Base-by-base conservation (phyloP, 2,888 invertebrate species). In the Ligdia adustata region DNA sequence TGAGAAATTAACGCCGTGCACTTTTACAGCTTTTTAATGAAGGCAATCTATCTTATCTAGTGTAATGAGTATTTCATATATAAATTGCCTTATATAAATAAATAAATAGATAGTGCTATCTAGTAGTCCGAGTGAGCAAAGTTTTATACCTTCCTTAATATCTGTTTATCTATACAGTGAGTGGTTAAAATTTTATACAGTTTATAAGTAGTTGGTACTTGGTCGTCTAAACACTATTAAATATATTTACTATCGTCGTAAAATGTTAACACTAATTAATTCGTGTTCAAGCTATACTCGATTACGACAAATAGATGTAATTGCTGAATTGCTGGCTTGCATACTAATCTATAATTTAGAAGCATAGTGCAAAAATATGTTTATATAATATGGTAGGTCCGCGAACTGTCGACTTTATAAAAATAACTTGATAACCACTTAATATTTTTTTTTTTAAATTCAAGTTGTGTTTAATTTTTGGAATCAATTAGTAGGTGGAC, bases 261-360 rank as follows among this genome's bases (percentile, higher is more conserved):
- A 55, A 54, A 55, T 48, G 37, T 18, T 48, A 11, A 31, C 14
- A 46, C 45, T 40, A 52, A 52, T 51, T 32, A 22, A 46, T 43
- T 28, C 27, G 32, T 48, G 43, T 51, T 35, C 3, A 38, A 49
- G 52, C 11, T 39, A 28, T 46, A 32, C 26, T 44, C 20, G 50
- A 37, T 46, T 40, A 41, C 34, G 26, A 39, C 24, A 48, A 45
- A 45, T 32, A 42, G 14, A 49, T 49, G 26, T 46, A 47, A 49
- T 54, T 46, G 52, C 27, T 38, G 44, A 48, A 51, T 46, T 42
- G 34, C 28, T 41, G 33, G 16, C 13, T 29, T 15, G 11, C 13
- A 35, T 14, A 9, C 11, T 32, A 32, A 37, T 27, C 32, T 33
- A 33, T n/a, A n/a, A 27, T 28, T 46, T 39, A 16, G 22, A 26